Evolutionary conservation across 2,888 invertebrate genomes (phyloP).

Genomic region (Parapristionchus giblindavisi): DNA sequence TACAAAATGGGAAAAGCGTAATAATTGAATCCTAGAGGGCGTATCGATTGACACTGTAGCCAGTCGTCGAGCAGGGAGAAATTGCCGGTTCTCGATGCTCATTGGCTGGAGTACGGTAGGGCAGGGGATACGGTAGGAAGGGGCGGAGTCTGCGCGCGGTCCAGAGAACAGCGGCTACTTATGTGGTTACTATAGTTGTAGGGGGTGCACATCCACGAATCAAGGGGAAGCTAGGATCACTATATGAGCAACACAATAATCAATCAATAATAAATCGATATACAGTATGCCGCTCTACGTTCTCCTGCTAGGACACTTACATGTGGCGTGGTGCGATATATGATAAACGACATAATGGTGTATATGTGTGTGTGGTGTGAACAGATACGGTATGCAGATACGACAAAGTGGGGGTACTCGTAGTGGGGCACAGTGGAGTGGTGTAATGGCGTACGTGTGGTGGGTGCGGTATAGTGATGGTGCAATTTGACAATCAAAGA

Average conservation of each 20-base stretch:
- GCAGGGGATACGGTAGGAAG: slow-evolving; percentile 19
- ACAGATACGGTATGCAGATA: slow-evolving; percentile 18
- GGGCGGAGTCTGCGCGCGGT: slow-evolving; percentile 6
- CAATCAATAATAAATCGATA: slow-evolving; percentile 24
- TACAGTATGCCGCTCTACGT: slow-evolving; percentile 32
- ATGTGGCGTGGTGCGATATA: slow-evolving; percentile 5
- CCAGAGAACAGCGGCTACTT: slow-evolving; percentile 30
- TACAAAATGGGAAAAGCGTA: neutral
- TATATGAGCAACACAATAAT: neutral
- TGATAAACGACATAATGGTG: slow-evolving; percentile 27
- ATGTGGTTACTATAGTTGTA: neutral
- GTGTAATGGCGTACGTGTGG: slow-evolving; percentile 6
- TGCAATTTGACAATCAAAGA: neutral
- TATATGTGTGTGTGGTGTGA: slow-evolving; percentile 14
- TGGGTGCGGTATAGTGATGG: neutral
- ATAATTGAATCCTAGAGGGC: slow-evolving; percentile 26
- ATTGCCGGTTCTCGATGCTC: slow-evolving; percentile 29
- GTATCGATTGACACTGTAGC: slow-evolving; percentile 1
- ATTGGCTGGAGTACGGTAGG: slow-evolving; percentile 16
- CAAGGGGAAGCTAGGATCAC: slow-evolving; percentile 20
- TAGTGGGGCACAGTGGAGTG: slow-evolving; percentile 15
- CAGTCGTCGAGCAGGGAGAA: neutral
- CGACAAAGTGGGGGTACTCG: slow-evolving; percentile 2
- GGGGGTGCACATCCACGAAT: slow-evolving; percentile 26
- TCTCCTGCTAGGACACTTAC: slow-evolving; percentile 23